Evolutionary conservation across 1,140 invertebrate species (phyloP).

Genomic region (Pristionchus pacificus): DNA sequence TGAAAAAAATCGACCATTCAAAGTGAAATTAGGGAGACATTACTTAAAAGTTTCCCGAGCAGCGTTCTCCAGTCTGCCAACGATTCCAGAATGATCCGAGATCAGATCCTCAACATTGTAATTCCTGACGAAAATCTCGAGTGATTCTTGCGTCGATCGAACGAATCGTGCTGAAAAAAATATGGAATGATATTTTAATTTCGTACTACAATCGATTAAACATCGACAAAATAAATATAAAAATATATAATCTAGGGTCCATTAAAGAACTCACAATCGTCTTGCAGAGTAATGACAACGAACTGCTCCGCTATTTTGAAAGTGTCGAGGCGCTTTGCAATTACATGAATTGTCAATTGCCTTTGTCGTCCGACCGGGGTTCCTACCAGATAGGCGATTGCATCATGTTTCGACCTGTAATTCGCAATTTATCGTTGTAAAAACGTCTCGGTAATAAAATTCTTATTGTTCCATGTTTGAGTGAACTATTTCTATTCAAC

Average conservation of each 20-base stretch:
- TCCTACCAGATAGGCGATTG: conserved; percentile 44
- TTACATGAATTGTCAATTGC: conserved; percentile 46
- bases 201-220: background rate
- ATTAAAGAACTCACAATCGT: conserved; percentile 43
- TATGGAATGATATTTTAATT: background rate
- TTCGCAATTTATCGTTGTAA: background rate
- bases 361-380: conserved; percentile 45
- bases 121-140: conserved; percentile 43
- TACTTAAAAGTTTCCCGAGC: conserved; percentile 40
- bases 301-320: conserved; percentile 47
- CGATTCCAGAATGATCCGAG: conserved; percentile 16
- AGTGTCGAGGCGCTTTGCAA: conserved; percentile 41
- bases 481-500: background rate
- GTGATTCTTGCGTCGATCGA: conserved; percentile 43
- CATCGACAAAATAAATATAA: background rate
- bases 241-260: background rate
- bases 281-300: conserved; percentile 41
- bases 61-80: conserved; percentile 36
- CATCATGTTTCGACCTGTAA: background rate
- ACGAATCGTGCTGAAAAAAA: conserved; percentile 40
- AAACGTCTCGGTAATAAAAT: background rate
- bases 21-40: too few species aligned
- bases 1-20: too few species aligned
- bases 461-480: background rate
- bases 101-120: conserved; percentile 47